Base-by-base conservation (phyloP, 53 echinoderm and acorn worm species). In the Luidia sarsii region DNA sequence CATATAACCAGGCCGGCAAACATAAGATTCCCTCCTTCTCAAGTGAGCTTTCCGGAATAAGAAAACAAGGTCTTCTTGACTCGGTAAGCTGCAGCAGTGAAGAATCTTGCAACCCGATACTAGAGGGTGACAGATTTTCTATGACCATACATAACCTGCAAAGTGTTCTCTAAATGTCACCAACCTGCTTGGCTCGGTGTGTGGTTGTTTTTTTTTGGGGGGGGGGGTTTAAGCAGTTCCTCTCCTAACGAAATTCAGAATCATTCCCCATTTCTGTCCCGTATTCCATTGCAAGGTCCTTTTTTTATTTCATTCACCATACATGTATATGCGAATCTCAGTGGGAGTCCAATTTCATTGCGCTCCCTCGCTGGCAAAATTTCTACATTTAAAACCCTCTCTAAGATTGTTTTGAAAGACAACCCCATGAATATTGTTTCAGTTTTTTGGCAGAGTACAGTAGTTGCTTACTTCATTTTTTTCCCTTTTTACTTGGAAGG, bases 131-230 rank as follows among this genome's bases (percentile, higher is more conserved):
- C 59, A 77, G 77, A 77, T 62, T 77, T 60, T 77, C 46, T 55
- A 77, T 77, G 77, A 60, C 62, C 61, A 48, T 62, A 77, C 62
- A 77, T 60, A 67, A 77, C 62, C 77, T 77, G 61, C 32, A 77
- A 60, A 61, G 77, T 60, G 77, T 60, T 77, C 60, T 77, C 61
- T 61, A 77, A 77, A 77, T 77, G 77, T 77, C 77, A 77, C 33
- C 46, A 60, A 32, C 60, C 60, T 59, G 21, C 46, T 32, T 23
- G 31, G 28, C 43, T 67, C 24, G 27, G 41, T 19, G 15, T 41
- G 6, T 41, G 41, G 11, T 41, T 41, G 6, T 41, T 41, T 41
- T 41, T 41, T 41, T 41, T 41, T 41, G 41, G 41, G 6, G 6
- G n/a, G 1, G 45, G 27, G 24, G 24, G 20, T 45, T 67, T 64